Percentiles rank a stretch among this genome's conserved stretches.
Evolutionary conservation across 2,797 vertebrate species (phyloP).

Genomic region (Melanotaenia maccullochi): DNA sequence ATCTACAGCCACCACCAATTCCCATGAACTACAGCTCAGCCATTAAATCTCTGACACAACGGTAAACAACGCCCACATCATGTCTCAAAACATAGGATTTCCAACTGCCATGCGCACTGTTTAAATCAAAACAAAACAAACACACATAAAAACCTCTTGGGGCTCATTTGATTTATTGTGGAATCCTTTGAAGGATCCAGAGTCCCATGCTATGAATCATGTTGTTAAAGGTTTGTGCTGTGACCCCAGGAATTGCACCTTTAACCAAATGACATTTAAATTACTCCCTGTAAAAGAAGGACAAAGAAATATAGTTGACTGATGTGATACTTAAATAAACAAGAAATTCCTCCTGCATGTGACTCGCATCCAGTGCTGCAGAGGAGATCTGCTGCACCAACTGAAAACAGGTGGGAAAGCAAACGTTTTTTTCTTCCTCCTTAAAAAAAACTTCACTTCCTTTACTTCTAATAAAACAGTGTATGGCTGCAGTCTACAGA

Average conservation of each 20-base stretch:
- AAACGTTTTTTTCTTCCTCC: constrained; percentile 5
- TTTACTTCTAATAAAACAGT: constrained; percentile 8
- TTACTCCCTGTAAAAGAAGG: constrained; percentile 12
- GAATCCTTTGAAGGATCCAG: not conserved
- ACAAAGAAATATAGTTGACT: not conserved
- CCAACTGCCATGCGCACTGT: not conserved
- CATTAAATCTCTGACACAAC: constrained; percentile 12
- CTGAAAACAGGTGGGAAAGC: constrained; percentile 39
- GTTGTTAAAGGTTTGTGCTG: not conserved
- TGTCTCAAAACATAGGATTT: constrained; percentile 13
- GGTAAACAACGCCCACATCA: constrained; percentile 7
- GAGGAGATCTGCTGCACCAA: constrained; percentile 19
- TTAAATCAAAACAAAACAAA: not conserved
- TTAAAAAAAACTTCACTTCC: constrained; percentile 1
- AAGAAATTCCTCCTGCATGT: not conserved
- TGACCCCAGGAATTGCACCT: constrained; percentile 2
- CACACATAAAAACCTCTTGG: not conserved
- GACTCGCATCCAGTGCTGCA: not conserved
- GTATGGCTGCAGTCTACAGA: not conserved
- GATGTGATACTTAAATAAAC: not conserved
- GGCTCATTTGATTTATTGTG: not conserved
- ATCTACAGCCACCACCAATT: not conserved
- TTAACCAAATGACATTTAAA: constrained; percentile 8
- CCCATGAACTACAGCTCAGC: constrained; percentile 5
- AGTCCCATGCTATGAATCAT: not conserved